These are phyloP conservation scores for Coenonympha arcania DNA, from an alignment of 2,888 invertebrate genomes.

Conservation along the genomic window DNA sequence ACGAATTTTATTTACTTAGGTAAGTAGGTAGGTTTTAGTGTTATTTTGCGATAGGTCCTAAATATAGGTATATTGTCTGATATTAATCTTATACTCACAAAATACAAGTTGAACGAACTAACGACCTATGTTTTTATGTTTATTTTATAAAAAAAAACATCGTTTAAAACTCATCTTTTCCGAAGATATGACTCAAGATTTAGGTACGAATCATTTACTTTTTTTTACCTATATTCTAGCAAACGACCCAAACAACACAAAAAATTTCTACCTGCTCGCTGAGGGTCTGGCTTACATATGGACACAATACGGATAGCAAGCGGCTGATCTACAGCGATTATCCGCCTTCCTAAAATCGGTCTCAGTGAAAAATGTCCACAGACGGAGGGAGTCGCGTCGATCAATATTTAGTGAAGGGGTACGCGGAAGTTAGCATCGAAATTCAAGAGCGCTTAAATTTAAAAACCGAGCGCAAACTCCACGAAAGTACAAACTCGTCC, in stretches of 20 bases:
- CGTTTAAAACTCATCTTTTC: neutral
- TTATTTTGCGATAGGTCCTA: neutral
- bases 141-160: no score
- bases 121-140: constrained; percentile 2
- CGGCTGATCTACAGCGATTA: constrained; percentile 57
- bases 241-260: constrained; percentile 59
- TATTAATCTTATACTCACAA: neutral
- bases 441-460: constrained; percentile 54
- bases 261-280: constrained; percentile 66
- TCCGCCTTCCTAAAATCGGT: constrained; percentile 42
- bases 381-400: constrained; percentile 52
- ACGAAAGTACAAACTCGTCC: constrained; percentile 12
- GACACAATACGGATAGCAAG: constrained; percentile 50
- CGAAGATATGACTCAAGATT: constrained; percentile 13
- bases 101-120: constrained; percentile 4
- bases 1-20: no score
- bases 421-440: constrained; percentile 56
- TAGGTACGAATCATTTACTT: constrained; percentile 30
- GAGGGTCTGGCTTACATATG: constrained; percentile 49
- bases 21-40: no score
- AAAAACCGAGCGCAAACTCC: constrained; percentile 34
- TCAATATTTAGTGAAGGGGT: constrained; percentile 64
- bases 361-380: constrained; percentile 56
- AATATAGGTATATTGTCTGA: neutral
- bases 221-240: constrained; percentile 35